Conservation (phyloP, 2,113 vertebrate genomes). For the Tetraodon nigroviridis region DNA sequence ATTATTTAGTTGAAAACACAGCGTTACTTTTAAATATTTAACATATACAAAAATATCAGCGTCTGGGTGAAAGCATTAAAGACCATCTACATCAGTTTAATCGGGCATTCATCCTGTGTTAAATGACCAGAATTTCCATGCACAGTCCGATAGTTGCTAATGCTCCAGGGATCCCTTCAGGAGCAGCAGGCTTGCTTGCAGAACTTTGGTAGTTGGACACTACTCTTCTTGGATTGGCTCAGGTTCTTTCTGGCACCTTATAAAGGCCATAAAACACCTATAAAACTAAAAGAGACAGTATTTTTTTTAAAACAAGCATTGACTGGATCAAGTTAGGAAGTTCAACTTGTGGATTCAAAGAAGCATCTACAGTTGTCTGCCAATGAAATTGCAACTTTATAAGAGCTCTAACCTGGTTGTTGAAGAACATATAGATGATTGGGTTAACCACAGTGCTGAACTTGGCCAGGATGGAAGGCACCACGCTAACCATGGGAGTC, state of each 20-base stretch:
- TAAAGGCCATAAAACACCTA: slow-evolving; percentile 60
- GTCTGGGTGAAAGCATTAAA: background rate
- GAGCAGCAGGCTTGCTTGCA: background rate
- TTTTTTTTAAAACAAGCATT: background rate
- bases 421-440: slow-evolving; percentile 80
- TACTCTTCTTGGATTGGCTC: slow-evolving; percentile 33
- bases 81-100: background rate
- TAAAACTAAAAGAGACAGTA: slow-evolving; percentile 53
- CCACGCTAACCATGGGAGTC: slow-evolving; percentile 67
- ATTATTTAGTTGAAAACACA: slow-evolving; percentile 8
- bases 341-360: background rate
- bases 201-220: background rate
- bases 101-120: background rate
- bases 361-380: too few relatives aligned
- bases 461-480: slow-evolving; percentile 79
- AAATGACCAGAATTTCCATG: too few relatives aligned
- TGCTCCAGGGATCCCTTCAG: slow-evolving; percentile 4
- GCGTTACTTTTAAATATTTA: slow-evolving; percentile 13
- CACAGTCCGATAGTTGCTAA: slow-evolving; percentile 11
- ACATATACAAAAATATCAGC: slow-evolving; percentile 1
- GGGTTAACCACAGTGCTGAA: slow-evolving; percentile 80
- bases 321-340: background rate
- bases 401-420: slow-evolving; percentile 73
- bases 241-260: slow-evolving; percentile 56
- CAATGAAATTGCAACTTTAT: background rate